Evolutionary conservation across 2,888 invertebrate genomes (phyloP), one percentile per base, ranked within the genome.

Genomic region (Amphiduros pacificus): DNA sequence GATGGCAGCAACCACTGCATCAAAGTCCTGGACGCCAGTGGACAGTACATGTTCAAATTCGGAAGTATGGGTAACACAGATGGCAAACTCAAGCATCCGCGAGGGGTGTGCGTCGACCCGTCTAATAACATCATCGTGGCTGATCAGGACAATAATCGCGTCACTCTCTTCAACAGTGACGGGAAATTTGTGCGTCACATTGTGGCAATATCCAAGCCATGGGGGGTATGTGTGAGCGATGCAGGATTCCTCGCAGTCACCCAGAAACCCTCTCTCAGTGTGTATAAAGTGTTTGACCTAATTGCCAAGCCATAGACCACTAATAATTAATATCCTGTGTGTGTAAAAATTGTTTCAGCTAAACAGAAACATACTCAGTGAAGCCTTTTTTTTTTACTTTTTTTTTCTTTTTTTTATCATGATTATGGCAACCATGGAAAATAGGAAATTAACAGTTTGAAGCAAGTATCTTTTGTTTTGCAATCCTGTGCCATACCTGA

Each of bases 1-100:
- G 85, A 85, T 73, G 84, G 85, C 64, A 84, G 85, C 67, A 83
- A 85, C 70, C 85, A 85, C 70, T 80, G 81, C 59, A 74, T 85
- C 31, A 84, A 84, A 72, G 64, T 76, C 17, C 85, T 84, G 70
- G 83, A 84, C 62, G 52, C 63, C 1, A 78, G 79, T 36, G 84
- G 85, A 4, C 76, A 78, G 36, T 84, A 82, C 65, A 64, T 83
- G 55, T 78, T 78, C 61, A 77, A 79, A 58, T 82, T 85, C 65
- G 85, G 85, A 1, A 76, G 79, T 17, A 82, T 80, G 61, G 85
- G 85, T 6, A 80, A 79, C 60, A 79, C 77, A 0, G 79, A 82
- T 55, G 84, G 85, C 5, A 80, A 82, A 61, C 78, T 85, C 58
- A 84, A 84, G 68, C 83, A 82, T 28, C 85, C 85, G 0, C 83